Evolutionary conservation across 2,888 invertebrate genomes (phyloP), one percentile per base, ranked within the genome.

Genomic region (Leptinotarsa tumamoca): DNA sequence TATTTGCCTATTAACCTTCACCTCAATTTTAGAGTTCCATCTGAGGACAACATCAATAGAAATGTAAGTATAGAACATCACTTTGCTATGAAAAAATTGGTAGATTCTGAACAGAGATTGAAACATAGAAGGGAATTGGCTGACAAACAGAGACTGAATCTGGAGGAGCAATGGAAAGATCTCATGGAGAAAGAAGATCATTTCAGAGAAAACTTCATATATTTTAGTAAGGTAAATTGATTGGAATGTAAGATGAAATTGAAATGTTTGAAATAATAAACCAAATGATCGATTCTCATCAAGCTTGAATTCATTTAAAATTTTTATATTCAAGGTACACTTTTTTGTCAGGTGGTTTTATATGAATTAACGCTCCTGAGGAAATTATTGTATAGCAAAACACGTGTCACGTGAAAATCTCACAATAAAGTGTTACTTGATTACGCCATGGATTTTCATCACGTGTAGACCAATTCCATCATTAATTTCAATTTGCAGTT

Each of bases 121-220:
- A 75, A 68, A 54, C 51, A 10, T 5, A 80, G 72, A 56, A 70
- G 79, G 27, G 74, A 72, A 50, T 69, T 68, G 4, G 78, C 73
- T 50, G 68, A 74, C 43, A 75, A 75, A 33, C 72, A 76, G 50
- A 69, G 56, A 15, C 54, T 33, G 1, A 58, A 23, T 17, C 72
- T 81, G 13, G 72, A 78, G n/a, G 72, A 73, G 5, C 77, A 81
- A 50, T 82, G 82, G 82, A 67, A 75, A 13, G 79, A 80, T 70
- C 63, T 82, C 23, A 43, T 66, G 43, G 27, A 67, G 4, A 81
- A 77, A 68, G 81, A 82, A 69, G 52, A 73, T 1, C 58, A 71
- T 15, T 76, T 82, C 17, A 76, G 79, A 21, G 51, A 78, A 17
- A 77, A 75, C 49, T 81, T 82, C 23, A 75, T 78, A 17, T 61